Conservation (phyloP, 2,113 vertebrate species). For the Nicator chloris region DNA sequence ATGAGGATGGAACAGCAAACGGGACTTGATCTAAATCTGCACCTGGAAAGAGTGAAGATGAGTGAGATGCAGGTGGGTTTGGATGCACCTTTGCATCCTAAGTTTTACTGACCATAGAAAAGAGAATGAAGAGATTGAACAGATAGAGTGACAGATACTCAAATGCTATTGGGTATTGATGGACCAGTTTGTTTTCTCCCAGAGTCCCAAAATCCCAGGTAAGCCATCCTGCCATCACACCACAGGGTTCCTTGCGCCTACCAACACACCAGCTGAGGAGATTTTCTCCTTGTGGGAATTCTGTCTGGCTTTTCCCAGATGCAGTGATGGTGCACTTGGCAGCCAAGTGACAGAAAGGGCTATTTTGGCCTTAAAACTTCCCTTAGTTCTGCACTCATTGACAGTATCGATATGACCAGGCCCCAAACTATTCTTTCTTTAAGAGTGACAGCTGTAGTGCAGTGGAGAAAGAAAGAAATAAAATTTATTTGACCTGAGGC, state of each 20-base stretch:
- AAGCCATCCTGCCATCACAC: neutral
- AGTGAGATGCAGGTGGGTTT: neutral
- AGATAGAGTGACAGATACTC: neutral
- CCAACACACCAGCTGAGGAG: neutral
- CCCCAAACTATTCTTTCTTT: neutral
- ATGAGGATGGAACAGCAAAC: neutral
- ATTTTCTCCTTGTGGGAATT: neutral
- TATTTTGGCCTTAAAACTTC: neutral
- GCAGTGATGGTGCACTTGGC: neutral
- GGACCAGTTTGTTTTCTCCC: neutral
- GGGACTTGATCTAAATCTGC: neutral
- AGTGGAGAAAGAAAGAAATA: neutral
- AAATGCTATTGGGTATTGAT: neutral
- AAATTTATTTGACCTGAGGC: neutral
- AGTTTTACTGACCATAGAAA: neutral
- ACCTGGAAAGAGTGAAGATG: neutral
- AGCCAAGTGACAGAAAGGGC: neutral
- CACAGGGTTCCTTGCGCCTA: neutral
- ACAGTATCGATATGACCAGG: neutral
- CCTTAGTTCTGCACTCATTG: neutral
- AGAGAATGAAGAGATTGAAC: neutral
- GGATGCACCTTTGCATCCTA: neutral
- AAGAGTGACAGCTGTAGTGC: neutral
- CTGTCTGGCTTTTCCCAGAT: neutral
- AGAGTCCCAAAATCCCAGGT: neutral